Evolutionary conservation across 2,888 invertebrate species (phyloP).

Genomic region (Leucoma salicis): DNA sequence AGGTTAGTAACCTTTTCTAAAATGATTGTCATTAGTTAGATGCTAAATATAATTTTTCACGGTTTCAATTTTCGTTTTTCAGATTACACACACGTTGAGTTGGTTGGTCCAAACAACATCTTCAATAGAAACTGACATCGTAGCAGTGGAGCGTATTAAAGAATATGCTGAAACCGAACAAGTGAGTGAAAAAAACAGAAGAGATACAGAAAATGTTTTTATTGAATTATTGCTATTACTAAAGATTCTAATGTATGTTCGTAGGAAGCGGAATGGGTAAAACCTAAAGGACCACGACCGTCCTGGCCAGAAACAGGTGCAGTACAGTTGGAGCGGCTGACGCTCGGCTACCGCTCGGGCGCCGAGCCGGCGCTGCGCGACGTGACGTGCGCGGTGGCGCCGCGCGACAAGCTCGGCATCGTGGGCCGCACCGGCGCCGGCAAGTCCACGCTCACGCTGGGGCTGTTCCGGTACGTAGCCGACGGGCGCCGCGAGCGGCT

Average conservation of each 20-base stretch:
- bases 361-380: slow-evolving; percentile 93
- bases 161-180: slow-evolving; percentile 94
- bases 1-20: slow-evolving; percentile 73
- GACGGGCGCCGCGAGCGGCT: neutral
- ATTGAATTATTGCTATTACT: too few species aligned
- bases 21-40: neutral
- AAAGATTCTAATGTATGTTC: neutral
- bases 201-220: too few species aligned
- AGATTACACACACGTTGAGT: slow-evolving; percentile 97
- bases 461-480: slow-evolving; percentile 83
- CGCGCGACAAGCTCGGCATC: slow-evolving; percentile 94
- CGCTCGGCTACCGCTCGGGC: slow-evolving; percentile 93
- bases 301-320: slow-evolving; percentile 92
- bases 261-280: slow-evolving; percentile 91
- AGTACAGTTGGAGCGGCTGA: slow-evolving; percentile 90
- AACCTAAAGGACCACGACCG: slow-evolving; percentile 82
- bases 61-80: slow-evolving; percentile 9
- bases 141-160: slow-evolving; percentile 97
- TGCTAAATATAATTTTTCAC: neutral
- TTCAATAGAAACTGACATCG: slow-evolving; percentile 98
- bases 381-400: slow-evolving; percentile 88
- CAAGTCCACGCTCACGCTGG: slow-evolving; percentile 93
- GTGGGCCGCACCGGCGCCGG: slow-evolving; percentile 96
- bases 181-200: too few species aligned
- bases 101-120: slow-evolving; percentile 98